A percentile compares a stretch with the other conserved stretches of the same genome.
Conservation (phyloP, 2,888 invertebrate species). For the Aphidoletes aphidimyza region DNA sequence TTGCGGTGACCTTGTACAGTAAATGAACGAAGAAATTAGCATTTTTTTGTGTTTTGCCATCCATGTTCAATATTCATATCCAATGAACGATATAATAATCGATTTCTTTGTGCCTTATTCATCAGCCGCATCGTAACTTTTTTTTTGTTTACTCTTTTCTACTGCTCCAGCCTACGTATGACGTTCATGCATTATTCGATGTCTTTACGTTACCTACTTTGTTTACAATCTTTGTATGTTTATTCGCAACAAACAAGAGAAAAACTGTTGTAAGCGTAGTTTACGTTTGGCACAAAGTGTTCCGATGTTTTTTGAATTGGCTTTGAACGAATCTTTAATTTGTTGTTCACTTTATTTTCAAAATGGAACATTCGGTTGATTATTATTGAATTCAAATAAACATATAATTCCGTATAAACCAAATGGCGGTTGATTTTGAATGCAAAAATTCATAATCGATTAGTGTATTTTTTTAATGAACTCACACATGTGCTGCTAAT, state of each 20-base stretch:
- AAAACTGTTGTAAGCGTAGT: too few species aligned
- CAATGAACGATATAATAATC: conserved; percentile 16
- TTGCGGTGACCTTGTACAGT: neutral
- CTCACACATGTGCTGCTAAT: neutral
- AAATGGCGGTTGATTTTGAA: neutral
- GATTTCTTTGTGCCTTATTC: neutral
- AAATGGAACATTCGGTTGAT: conserved; percentile 6
- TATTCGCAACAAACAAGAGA: neutral
- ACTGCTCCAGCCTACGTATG: neutral
- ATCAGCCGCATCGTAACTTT: neutral
- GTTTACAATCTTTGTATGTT: neutral
- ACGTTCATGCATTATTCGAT: neutral
- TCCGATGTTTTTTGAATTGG: too few species aligned
- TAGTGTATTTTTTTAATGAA: neutral
- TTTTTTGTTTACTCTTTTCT: neutral
- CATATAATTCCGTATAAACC: neutral
- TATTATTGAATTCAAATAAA: too few species aligned
- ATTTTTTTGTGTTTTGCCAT: neutral
- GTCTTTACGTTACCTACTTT: neutral
- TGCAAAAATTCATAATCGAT: conserved; percentile 12
- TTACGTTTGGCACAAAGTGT: too few species aligned
- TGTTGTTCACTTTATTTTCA: too few species aligned
- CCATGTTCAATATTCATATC: neutral
- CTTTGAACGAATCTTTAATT: too few species aligned
- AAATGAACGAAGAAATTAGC: conserved; percentile 11